Evolutionary conservation across 2,113 vertebrate genomes (phyloP), one percentile per base, ranked within the genome.

Genomic region (Rattus rattus): DNA sequence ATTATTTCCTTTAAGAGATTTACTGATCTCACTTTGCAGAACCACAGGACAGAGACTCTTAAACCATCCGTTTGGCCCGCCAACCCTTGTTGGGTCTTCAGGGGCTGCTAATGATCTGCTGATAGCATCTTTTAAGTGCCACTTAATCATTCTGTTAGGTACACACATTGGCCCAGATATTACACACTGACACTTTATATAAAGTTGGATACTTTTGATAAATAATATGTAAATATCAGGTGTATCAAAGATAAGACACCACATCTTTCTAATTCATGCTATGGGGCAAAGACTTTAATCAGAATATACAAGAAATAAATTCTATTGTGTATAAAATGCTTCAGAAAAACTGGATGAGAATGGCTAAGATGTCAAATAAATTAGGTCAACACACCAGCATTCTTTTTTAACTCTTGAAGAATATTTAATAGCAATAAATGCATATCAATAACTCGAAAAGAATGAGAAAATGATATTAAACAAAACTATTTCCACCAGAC

Each of bases 341-440:
- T 94, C 47, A 93, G 72, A 94, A 93, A 77, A 93, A 88, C 73
- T 92, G 61, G 6, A 86, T 69, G 54, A 26, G 5, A 47, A 6
- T 89, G n/a, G n/a, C 33, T 95, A 16, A 88, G 47, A 61, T 65
- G 67, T 49, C 47, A 95, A 97, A 81, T 86, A 92, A 90, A 92
- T 85, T 61, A 49, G 94, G 52, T 69, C 79, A 73, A 67, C 54
- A 96, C 43, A 47, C 20, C 63, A 93, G 91, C 92, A 84, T 86
- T 96, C 79, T 65, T 92, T 95, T 91, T 96, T 75, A 91, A 96
- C 20, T 88, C 52, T 93, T 59, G n/a, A 95, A 94, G 94, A 92
- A 28, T 54, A 67, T 67, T 85, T 87, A 79, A 19, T n/a, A 93
- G 56, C 69, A 97, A 76, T 63, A 92, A 87, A 92, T 88, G 88